Base-by-base conservation (phyloP, 92 coral and sea anemone species). In the Epizoanthus stellaris region DNA sequence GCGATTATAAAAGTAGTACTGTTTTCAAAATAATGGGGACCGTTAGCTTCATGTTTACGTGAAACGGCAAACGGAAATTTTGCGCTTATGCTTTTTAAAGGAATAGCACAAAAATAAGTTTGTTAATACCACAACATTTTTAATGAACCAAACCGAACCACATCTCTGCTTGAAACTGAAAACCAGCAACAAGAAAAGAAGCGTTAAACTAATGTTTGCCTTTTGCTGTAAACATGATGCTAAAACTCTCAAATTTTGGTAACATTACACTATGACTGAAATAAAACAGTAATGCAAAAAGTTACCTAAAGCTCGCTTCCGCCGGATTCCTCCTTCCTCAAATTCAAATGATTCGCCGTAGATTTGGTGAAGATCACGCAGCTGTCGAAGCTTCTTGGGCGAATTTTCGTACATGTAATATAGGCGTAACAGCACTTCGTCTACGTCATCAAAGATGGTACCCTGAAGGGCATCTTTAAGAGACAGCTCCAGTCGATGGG, bases 371-470 rank as follows among this genome's bases (percentile, higher is more conserved):
- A 93, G 84, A 56, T 93, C 92, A 40, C 86, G 85, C 58, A 93
- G 91, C 88, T 93, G 96, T 76, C 96, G 66, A 21, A 93, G 85
- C 82, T 90, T 93, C 85, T 90, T 93, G 71, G 96, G 93, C 20
- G 96, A 93, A 53, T 93, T 90, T 84, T 90, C 91, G 43, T 92
- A 92, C 71, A 85, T 89, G 74, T 90, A 87, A 80, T 92, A 87
- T 34, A 92, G 90, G 65, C 90, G 92, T 65, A 93, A 77, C 66
- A 93, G 81, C 87, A 93, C 79, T 60, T 89, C 87, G 42, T 93
- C 93, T 30, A 93, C 85, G 67, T 57, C 86, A 66, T 90, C 92
- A 88, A 90, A 93, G 67, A 73, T n/a, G 67, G 93, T 85, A 58
- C 82, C 52, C 77, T 73, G 82, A 54, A 93, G 77, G 20, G 95